Base-by-base conservation (phyloP, 2,113 vertebrate species). In the Phrynosoma platyrhinos region DNA sequence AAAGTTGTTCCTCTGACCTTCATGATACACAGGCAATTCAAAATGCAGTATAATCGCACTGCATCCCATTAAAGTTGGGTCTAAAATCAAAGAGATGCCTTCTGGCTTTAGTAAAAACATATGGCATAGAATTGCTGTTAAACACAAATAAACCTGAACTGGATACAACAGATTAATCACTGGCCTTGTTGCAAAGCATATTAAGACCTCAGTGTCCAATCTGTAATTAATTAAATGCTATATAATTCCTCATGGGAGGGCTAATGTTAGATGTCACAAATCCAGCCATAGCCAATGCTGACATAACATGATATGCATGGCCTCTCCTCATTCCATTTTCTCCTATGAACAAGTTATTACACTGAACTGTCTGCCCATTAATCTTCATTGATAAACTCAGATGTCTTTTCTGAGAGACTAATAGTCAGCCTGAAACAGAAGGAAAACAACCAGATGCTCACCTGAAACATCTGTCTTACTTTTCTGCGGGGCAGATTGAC, bases 401-500 rank as follows among this genome's bases (percentile, higher is more conserved):
- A 32, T 4, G 82, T 68, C 47, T 69, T 62, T n/a, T 71, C 14
- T 5, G 21, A 47, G 36, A 32, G 47, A 36, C 62, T 40, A 55
- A 36, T 20, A 68, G 27, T 36, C 25, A n/a, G 47, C 32, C 58
- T 68, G 47, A 66, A 52, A 84, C 8, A 62, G 58, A 55, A 53
- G 79, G 58, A 16, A 5, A 47, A 72, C 47, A 36, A 36, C 16
- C 80, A 21, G 69, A 77, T 5, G 90, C 97, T 30, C n/a, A 99
- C 99, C 98, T 99, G 98, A 92, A 99, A 99, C 98, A 99, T 99
- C 87, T 99, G 98, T 30, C 98, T 98, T 94, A 99, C 98, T 96
- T 99, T 99, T 94, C 98, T 98, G 53, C 98, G 97, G 16, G 99
- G 98, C 93, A 99, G 95, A 91, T 98, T 99, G n/a, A 99, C 98